Evolutionary conservation across 35 echinoderm and acorn worm genomes (phyloP), one percentile per base, ranked within the genome.

Genomic region (Eucidaris tribuloides): DNA sequence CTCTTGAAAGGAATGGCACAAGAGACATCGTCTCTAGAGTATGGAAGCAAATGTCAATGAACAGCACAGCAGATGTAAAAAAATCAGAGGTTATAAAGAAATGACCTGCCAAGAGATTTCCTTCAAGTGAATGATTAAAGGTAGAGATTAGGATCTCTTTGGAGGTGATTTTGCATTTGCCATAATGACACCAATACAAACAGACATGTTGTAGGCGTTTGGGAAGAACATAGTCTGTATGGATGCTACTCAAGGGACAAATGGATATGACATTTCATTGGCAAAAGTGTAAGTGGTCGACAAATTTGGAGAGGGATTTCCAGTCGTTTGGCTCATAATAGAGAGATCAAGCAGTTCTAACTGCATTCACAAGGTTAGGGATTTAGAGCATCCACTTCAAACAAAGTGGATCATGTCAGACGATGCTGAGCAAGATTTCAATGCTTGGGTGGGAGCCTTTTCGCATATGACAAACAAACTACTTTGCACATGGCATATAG

Each of bases 191-290:
- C n/a, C n/a, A n/a, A n/a, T n/a, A n/a, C n/a, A n/a, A n/a, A n/a
- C n/a, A n/a, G n/a, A n/a, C n/a, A n/a, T n/a, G n/a, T n/a, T n/a
- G 36, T 25, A 42, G 46, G 57, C 76, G 42, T 78, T 87, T 58
- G 31, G 48, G 9, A 45, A 34, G 36, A 77, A 61, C 19, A 42
- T 35, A 17, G 31, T 79, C 36, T 87, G 84, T 40, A 63, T 56
- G 29, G 85, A 88, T 28, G 78, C 85, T 15, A 88, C 85, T 7
- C 76, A 88, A 3, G 46, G 76, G 18, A 88, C 85, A 5, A 84
- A 66, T 45, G 17, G 33, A 7, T 88, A 88, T 46, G 85, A 87
- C 40, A 79, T 80, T 25, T 31, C 11, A 2, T 80, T 87, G 34
- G 77, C 39, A 0, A 87, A 54, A 11, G 23, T 87, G 2, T 17